A percentile compares a stretch with the other conserved stretches of the same genome.
These are phyloP conservation scores for Halcyon leucocephala DNA, from an alignment of 2,797 vertebrate species.

Conservation along the genomic window DNA sequence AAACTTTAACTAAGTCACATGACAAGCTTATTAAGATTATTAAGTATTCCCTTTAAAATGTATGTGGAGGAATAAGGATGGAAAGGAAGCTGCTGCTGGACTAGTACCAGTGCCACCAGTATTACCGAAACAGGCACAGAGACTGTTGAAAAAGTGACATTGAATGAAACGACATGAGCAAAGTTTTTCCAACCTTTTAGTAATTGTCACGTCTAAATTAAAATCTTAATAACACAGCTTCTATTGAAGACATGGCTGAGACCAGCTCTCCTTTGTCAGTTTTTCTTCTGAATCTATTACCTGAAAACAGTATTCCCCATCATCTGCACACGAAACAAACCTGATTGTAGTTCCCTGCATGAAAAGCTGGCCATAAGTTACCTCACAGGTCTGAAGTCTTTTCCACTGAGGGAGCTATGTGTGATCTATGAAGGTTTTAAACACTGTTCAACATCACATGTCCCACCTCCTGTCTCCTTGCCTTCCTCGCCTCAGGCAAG, in stretches of 20 bases:
- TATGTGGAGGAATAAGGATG: background rate
- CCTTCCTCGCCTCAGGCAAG: background rate
- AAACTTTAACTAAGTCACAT: background rate
- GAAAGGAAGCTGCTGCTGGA: background rate
- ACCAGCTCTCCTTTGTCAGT: background rate
- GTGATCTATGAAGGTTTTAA: background rate
- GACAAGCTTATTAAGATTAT: background rate
- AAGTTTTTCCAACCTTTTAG: background rate
- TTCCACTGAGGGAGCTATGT: background rate
- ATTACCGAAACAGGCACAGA: background rate
- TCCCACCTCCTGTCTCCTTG: background rate
- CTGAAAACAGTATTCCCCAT: background rate
- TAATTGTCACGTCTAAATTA: background rate
- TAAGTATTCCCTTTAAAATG: background rate
- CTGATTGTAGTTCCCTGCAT: background rate
- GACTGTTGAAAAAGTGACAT: background rate
- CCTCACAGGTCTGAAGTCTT: background rate
- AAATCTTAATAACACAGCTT: background rate
- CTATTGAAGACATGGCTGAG: background rate
- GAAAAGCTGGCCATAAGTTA: background rate
- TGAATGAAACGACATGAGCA: background rate
- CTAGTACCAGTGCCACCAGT: background rate
- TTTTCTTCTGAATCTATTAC: background rate
- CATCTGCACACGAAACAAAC: background rate
- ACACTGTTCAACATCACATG: background rate